Evolutionary conservation across 2,113 vertebrate genomes (phyloP).

Genomic region (Ammodytes dubius): DNA sequence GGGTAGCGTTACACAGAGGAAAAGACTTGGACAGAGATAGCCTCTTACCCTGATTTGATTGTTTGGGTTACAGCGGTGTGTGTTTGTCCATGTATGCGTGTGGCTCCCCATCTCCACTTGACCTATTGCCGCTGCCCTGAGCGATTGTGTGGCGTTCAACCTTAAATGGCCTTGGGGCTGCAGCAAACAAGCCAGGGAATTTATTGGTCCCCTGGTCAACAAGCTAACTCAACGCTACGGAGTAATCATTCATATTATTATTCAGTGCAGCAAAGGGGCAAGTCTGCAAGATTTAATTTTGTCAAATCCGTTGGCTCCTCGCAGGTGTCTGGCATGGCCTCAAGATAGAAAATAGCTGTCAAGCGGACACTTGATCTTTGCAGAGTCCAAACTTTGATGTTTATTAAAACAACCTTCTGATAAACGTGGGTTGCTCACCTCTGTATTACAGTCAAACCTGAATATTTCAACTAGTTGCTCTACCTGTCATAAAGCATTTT

Average conservation of each 20-base stretch:
- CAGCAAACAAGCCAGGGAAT: conserved; percentile 20
- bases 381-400: background rate
- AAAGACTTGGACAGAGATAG: conserved; percentile 9
- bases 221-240: conserved; percentile 33
- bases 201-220: conserved; percentile 27
- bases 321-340: conserved; percentile 10
- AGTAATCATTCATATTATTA: conserved; percentile 42
- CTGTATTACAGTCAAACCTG: background rate
- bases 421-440: background rate
- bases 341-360: conserved; percentile 8
- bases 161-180: conserved; percentile 17
- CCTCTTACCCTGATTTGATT: conserved; percentile 9
- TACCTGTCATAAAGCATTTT: background rate
- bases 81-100: conserved; percentile 4
- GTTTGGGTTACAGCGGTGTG: conserved; percentile 12
- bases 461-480: background rate
- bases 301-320: conserved; percentile 32
- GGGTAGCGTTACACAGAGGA: conserved; percentile 23
- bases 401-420: background rate
- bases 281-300: conserved; percentile 40
- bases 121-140: conserved; percentile 10
- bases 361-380: background rate
- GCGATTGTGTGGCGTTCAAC: conserved; percentile 4
- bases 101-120: background rate
- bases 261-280: conserved; percentile 19